phyloP scores from a whole-genome alignment of 1,140 invertebrate genomes.

The Drosophila equinoxialis region DNA sequence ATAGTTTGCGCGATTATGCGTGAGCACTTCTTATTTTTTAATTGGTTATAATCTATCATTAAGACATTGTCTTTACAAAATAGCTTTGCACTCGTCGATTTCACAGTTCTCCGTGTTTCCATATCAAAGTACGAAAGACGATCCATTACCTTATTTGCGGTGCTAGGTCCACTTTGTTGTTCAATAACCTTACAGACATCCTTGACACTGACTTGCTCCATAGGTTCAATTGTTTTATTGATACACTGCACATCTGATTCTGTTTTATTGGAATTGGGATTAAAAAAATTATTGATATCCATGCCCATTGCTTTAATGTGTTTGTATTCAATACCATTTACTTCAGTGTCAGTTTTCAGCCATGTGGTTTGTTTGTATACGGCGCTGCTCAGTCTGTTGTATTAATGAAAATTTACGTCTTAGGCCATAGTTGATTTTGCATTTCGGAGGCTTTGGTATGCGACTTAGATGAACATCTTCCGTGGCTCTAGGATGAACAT shows the following conservation, averaged over 20 bases:
- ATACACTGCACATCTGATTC: not conserved
- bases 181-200: not conserved
- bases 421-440: slow-evolving; percentile 5
- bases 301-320: slow-evolving; percentile 18
- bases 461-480: not conserved
- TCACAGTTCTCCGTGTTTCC: not conserved
- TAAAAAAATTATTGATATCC: not conserved
- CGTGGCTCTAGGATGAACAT: not conserved
- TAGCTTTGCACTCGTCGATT: not conserved
- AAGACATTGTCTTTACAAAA: not conserved
- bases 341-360: not conserved
- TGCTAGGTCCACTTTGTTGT: not conserved
- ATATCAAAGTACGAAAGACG: not conserved
- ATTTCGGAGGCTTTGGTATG: not conserved
- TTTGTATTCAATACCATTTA: slow-evolving; percentile 8
- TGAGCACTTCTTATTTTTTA: not conserved
- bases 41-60: not conserved
- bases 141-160: slow-evolving; percentile 1
- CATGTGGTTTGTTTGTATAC: slow-evolving; percentile 3
- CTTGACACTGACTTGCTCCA: not conserved
- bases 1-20: not conserved
- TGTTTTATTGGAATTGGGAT: not conserved
- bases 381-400: not conserved
- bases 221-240: not conserved
- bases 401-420: not conserved